Percentiles rank a stretch among this genome's conserved stretches.
phyloP scores from a whole-genome alignment of 2,113 vertebrate species.

The Recurvirostra avosetta region DNA sequence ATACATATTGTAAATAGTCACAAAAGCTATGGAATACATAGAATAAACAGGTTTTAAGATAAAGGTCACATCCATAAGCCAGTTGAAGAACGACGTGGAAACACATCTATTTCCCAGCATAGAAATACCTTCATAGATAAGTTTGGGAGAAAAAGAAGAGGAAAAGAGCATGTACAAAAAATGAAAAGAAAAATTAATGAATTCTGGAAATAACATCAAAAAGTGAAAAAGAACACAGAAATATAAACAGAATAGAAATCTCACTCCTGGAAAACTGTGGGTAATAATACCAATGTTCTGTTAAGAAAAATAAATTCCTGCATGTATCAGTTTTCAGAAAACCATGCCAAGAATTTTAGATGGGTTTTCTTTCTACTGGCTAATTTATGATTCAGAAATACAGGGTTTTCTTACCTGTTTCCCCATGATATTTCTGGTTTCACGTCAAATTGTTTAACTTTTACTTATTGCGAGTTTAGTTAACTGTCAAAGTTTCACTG shows the following conservation, averaged over 20 bases:
- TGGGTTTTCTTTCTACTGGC: slow-evolving; percentile 3
- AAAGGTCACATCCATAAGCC: slow-evolving; percentile 33
- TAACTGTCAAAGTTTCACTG: not conserved
- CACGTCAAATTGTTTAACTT: not conserved
- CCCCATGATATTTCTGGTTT: slow-evolving; percentile 16
- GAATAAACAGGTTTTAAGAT: slow-evolving; percentile 20
- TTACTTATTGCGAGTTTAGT: not conserved
- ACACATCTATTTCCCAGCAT: not conserved
- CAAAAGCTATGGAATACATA: not conserved
- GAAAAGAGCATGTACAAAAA: not conserved
- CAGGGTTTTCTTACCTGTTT: slow-evolving; percentile 26
- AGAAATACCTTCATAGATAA: not conserved
- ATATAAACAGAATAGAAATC: not conserved
- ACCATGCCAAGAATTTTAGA: not conserved
- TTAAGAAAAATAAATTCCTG: not conserved
- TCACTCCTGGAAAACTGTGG: not conserved
- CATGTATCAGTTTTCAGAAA: not conserved
- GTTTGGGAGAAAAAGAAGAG: too few relatives aligned
- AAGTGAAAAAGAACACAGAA: not conserved
- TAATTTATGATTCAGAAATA: slow-evolving; percentile 17
- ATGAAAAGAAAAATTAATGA: not conserved
- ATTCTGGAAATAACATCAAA: not conserved
- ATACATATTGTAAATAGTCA: slow-evolving; percentile 45
- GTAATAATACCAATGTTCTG: not conserved
- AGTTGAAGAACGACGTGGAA: slow-evolving; percentile 2